Evolutionary conservation across 2,797 vertebrate genomes (phyloP), one percentile per base, ranked within the genome.

Genomic region (Phaenicophaeus curvirostris): DNA sequence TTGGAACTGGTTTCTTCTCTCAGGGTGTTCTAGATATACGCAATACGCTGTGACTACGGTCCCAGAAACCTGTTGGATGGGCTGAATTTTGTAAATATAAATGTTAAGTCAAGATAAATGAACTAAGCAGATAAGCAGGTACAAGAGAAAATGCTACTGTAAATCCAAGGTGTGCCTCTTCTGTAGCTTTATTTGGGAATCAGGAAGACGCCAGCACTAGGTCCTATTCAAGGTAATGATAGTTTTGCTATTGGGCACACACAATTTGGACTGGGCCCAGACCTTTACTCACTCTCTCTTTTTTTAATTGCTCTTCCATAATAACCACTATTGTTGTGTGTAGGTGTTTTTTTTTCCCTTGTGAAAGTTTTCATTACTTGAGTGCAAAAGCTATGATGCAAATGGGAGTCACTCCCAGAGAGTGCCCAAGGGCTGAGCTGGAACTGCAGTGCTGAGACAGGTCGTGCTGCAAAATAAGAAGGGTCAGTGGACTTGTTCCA

Each of bases 61-160:
- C 72, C 42, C 59, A 93, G 59, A 86, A 96, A 95, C 94, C 87
- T 94, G 92, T 73, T 81, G 66, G 87, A 83, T 95, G 53, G 79
- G 89, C 65, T 93, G 42, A 35, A 37, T 87, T 89, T 92, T 83
- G 73, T 74, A 91, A 90, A 89, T 82, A 87, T 11, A 77, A 90
- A 94, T 85, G 71, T 41, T 82, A 89, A 89, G 42, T 77, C 62
- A 54, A 86, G 81, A 82, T 74, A 87, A 90, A 92, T 92, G 24
- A 93, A 85, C 46, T 65, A 89, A 80, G 76, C 41, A 85, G 73
- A 94, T 77, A 92, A 92, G 85, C 77, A 65, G 75, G 61, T 85
- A 92, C 8, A 23, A 74, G 89, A 58, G 68, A 79, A 93, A 83
- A 55, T 3, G 23, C 4, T 75, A 14, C 62, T 42, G 24, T 76